Percentiles rank a stretch among this genome's conserved stretches.
These are phyloP conservation scores for Magallana gigas DNA, from an alignment of 1,140 invertebrate genomes.

Conservation along the genomic window DNA sequence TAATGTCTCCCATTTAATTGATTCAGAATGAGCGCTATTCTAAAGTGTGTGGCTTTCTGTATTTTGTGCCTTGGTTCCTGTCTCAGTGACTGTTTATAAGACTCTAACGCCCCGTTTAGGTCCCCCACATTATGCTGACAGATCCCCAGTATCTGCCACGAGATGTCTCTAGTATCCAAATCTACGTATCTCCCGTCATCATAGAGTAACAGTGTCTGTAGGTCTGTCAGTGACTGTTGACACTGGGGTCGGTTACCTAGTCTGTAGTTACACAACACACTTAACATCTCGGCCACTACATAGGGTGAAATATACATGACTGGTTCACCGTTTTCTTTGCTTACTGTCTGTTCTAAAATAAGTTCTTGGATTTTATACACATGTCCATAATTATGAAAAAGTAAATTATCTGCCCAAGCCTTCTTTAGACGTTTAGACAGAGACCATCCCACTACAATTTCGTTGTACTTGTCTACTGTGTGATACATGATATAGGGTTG, in stretches of 20 bases:
- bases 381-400: not conserved
- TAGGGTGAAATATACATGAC: not conserved
- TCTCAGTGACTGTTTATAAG: not conserved
- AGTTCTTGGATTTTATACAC: not conserved
- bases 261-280: not conserved
- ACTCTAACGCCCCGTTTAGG: too few species aligned
- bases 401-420: not conserved
- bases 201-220: too few species aligned
- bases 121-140: too few species aligned
- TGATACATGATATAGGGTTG: not conserved
- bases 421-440: too few species aligned
- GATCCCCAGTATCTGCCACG: too few species aligned
- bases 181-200: too few species aligned
- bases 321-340: not conserved
- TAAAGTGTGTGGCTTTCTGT: not conserved
- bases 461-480: not conserved
- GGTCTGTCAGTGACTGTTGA: too few species aligned
- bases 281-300: not conserved
- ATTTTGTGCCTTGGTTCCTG: not conserved
- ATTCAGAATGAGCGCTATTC: not conserved
- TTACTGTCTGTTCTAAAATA: not conserved
- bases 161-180: too few species aligned
- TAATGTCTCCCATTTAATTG: not conserved
- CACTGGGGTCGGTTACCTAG: too few species aligned
- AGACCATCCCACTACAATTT: too few species aligned